Evolutionary conservation across 2,113 vertebrate species (phyloP), one percentile per base, ranked within the genome.

Genomic region (Limnothrissa miodon): DNA sequence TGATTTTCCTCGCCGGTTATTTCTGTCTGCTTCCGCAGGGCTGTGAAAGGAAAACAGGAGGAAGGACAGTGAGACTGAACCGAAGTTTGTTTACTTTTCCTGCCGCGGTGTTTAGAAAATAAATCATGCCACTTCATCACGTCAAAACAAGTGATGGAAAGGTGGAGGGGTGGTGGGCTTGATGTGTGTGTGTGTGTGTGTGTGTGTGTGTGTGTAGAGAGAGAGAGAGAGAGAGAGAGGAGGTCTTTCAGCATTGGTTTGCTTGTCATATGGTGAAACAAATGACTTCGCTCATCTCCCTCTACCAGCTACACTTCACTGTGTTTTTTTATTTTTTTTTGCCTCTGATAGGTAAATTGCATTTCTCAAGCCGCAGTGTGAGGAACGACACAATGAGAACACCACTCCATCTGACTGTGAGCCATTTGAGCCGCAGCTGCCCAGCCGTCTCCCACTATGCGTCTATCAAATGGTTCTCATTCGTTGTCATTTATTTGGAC

Each of bases 201-300:
- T 48, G 15, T 82, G 81, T 33, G 81, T 39, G 78, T 83, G 80
- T 83, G 59, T 66, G 59, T 25, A 25, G 29, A 5, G 29, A 25
- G 10, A 5, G 29, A 9, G 8, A 0, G 2, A 2, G 2, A 2
- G 59, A 66, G n/a, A 23, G 29, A 74, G 13, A 36, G 66, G 13
- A 74, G 29, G 29, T 62, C 3, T 74, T 74, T 74, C 29, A 74
- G 25, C 33, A 36, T 33, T 36, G 66, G 29, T 74, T 5, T 74
- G 29, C 66, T 11, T 74, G 33, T 74, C 29, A 74, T 29, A 74
- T 74, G 66, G 66, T 74, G 66, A 74, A 13, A 25, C 33, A 29
- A 62, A 62, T 9, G 25, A 74, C 66, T 74, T 11, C 1, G 59
- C 25, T 62, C 59, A 29, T 74, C 0, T 36, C 33, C 29, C 13